Base-by-base conservation (phyloP, 2,888 invertebrate genomes). In the Gonocerus acuteangulatus region DNA sequence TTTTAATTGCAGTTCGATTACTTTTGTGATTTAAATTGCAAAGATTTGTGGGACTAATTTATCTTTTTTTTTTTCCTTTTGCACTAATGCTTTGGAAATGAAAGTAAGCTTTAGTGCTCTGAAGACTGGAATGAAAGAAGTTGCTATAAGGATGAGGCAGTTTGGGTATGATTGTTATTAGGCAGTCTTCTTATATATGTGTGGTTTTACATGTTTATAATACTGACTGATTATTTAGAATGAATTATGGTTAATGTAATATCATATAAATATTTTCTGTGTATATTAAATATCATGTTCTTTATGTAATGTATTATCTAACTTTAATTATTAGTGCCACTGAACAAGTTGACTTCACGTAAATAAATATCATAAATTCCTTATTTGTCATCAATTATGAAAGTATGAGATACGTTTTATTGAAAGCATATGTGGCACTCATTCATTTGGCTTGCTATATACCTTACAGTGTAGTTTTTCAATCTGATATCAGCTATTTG, bases 401-500 rank as follows among this genome's bases (percentile, higher is more conserved):
- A n/a, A 15, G 11, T 3, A 32, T 32, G 27, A 47, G 3, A 16
- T 47, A 7, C 18, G 18, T 45, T 23, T 44, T 32, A 36, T 57
- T 44, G n/a, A 22, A 23, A 18, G 18, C 36, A 36, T 18, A 32
- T 2, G 57, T 57, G 57, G 57, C 57, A 57, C 57, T 32, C n/a
- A 45, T 57, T 57, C 32, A 16, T 57, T 57, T 47, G 47, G 57
- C 57, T 57, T 57, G 54, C 36, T 54, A 42, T 39, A 13, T 39
- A 42, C 54, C 32, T 15, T 47, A 47, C 23, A 32, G 44, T 45
- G 57, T 57, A 57, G 57, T 57, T 57, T 57, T 57, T 57, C 57
- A 23, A 44, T 57, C 57, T 45, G 54, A 54, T 42, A 54, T 57
- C 23, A 67, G 68, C 68, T 68, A 67, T 75, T 75, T 75, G 75